These are phyloP conservation scores for Sebastolobus alascanus DNA, from an alignment of 2,797 vertebrate genomes.

Conservation along the genomic window DNA sequence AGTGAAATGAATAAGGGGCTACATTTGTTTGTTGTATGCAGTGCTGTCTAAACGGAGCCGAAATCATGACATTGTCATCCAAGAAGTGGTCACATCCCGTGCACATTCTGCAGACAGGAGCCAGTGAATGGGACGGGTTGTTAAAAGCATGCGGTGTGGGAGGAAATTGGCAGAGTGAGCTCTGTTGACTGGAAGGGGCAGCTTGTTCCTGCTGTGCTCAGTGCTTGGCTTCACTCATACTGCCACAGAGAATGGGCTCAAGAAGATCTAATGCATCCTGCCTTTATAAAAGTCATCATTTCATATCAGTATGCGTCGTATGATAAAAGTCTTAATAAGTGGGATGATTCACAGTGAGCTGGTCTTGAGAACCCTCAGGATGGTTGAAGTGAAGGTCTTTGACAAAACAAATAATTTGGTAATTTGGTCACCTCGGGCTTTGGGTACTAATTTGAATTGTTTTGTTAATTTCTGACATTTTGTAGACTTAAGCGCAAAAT, in stretches of 20 bases:
- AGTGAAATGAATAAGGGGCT: neutral
- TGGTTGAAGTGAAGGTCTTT: neutral
- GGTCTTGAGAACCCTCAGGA: neutral
- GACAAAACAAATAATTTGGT: neutral
- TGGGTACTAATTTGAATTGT: neutral
- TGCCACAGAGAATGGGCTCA: neutral
- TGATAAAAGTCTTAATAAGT: neutral
- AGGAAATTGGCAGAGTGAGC: conserved; percentile 15
- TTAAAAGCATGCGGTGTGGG: conserved; percentile 21
- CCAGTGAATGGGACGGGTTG: conserved; percentile 8
- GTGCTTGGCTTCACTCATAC: neutral
- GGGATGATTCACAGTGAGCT: too few species aligned
- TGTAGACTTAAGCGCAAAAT: neutral
- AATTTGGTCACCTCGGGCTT: neutral
- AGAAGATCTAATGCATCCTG: neutral
- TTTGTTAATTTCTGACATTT: neutral
- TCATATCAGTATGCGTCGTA: neutral
- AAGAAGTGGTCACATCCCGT: neutral
- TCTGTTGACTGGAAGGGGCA: neutral
- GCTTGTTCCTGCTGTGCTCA: conserved; percentile 12
- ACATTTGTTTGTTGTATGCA: neutral
- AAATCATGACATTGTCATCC: neutral
- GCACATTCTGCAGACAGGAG: neutral
- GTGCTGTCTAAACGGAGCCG: neutral
- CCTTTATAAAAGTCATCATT: too few species aligned